Evolutionary conservation across 2,113 vertebrate genomes (phyloP), one percentile per base, ranked within the genome.

Genomic region (Ctenodactylus gundi): DNA sequence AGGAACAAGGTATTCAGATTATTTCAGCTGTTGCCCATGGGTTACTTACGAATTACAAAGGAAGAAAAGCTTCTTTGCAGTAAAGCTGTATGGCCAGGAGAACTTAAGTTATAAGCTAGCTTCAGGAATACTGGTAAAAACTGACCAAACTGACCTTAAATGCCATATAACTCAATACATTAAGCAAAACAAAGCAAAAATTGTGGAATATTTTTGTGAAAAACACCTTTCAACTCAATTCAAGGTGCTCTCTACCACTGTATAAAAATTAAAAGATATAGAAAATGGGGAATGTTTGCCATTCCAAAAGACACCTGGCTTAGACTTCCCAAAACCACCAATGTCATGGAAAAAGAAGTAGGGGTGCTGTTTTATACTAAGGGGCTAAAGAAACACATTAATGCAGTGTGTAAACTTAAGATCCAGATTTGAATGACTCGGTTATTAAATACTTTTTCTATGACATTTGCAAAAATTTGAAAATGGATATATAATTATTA

Each of bases 1-100:
- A 72, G 25, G 18, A 84, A 81, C 44, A 81, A 58, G 2, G 60
- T 94, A 72, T 7, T 88, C 39, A 70, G 27, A 62, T 86, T 77
- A 76, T 85, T 86, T 85, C 41, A 77, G 41, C 83, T 83, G 31
- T 73, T 60, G 44, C 7, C 21, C 25, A 34, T 14, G 62, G 46
- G 23, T 90, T 64, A 68, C 57, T 83, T 94, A 60, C 29, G 77
- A 95, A 68, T 93, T 93, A 68, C 44, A 82, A 93, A 39, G 67
- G 51, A 34, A 70, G 51, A 55, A n/a, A 78, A 36, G 18, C 17
- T 93, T 34, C 51, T 89, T 96, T 89, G 53, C 18, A 57, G 9
- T 85, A 34, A 88, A 72, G 23, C 75, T 67, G 17, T 76, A n/a
- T 82, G 21, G 60, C 2, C 84, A 20, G 58, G 29, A 90, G 25